Evolutionary conservation across 2,888 invertebrate species (phyloP).

Genomic region (Conomelus anceps): DNA sequence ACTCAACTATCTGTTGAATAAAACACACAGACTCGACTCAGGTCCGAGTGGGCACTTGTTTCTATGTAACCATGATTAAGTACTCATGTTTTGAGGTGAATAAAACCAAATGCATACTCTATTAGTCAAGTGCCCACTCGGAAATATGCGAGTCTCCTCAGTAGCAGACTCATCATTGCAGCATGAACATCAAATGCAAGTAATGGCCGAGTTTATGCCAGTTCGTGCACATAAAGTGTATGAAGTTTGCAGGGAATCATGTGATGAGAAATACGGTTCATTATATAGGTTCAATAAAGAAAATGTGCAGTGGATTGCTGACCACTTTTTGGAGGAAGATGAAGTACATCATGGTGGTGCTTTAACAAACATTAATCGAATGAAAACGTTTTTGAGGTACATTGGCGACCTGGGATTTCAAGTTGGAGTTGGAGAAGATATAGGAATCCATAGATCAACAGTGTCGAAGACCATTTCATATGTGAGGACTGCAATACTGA

Average conservation of each 20-base stretch:
- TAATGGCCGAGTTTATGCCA: background rate
- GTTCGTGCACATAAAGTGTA: background rate
- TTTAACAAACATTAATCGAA: background rate
- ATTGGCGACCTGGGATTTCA: slow-evolving; percentile 20
- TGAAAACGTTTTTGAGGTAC: slow-evolving; percentile 16
- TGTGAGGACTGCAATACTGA: background rate
- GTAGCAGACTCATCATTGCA: background rate
- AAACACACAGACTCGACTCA: background rate
- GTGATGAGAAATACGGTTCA: background rate
- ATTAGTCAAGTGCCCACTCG: background rate
- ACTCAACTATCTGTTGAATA: background rate
- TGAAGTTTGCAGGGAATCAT: background rate
- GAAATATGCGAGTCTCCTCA: background rate
- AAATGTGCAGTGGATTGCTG: slow-evolving; percentile 11
- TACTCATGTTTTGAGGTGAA: no score
- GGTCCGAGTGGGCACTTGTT: background rate
- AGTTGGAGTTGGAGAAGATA: slow-evolving; percentile 14
- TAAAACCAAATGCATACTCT: background rate
- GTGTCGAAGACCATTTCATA: background rate
- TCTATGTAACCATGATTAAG: no score
- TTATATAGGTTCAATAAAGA: slow-evolving; percentile 9
- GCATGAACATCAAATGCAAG: background rate
- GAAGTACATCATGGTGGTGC: slow-evolving; percentile 9
- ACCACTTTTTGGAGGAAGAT: slow-evolving; percentile 9
- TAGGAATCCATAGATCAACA: slow-evolving; percentile 13